Evolutionary conservation across 1,140 invertebrate species (phyloP), one percentile per base, ranked within the genome.

Genomic region (Bombus balteatus): DNA sequence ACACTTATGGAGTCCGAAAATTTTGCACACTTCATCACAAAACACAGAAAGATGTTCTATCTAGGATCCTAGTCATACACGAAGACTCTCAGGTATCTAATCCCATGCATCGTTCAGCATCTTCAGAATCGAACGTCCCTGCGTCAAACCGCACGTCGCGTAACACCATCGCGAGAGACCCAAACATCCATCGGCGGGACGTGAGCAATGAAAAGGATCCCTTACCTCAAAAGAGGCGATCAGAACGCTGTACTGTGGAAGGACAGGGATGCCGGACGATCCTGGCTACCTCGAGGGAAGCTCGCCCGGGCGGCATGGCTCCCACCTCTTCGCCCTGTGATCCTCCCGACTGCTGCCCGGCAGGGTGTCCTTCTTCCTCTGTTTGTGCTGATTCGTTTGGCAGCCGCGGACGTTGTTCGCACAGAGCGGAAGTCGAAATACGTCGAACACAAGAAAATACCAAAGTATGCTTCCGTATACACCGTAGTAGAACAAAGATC

Each of bases 271-370:
- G 89, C 91, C 83, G 88, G 91, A 90, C 89, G 88, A 91, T 94
- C 91, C 94, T 91, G 90, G 91, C 89, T 91, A 91, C 91, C 90
- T 93, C 89, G 92, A 93, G 92, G 91, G 91, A 93, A 92, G 90
- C 90, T 94, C 92, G 93, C 93, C 94, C 94, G 93, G 94, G 94
- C 94, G 94, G 94, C 94, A 95, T 95, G 94, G 92, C 92, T 94
- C 92, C 92, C 91, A 91, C 91, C 90, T 92, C 91, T 92, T 89
- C 72, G 82, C 74, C 79, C 85, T 82, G 77, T 65, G 65, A 90
- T 90, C 81, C 91, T 89, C 83, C 89, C 84, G 70, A 74, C 68
- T 78, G 83, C 83, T 85, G 83, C 87, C 84, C 86, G 89, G 80
- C 82, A 89, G 89, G 79, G 53, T 88, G 88, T 76, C 73, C 82